Evolutionary conservation across 2,888 invertebrate genomes (phyloP), one percentile per base, ranked within the genome.

Genomic region (Clusia tigrina): DNA sequence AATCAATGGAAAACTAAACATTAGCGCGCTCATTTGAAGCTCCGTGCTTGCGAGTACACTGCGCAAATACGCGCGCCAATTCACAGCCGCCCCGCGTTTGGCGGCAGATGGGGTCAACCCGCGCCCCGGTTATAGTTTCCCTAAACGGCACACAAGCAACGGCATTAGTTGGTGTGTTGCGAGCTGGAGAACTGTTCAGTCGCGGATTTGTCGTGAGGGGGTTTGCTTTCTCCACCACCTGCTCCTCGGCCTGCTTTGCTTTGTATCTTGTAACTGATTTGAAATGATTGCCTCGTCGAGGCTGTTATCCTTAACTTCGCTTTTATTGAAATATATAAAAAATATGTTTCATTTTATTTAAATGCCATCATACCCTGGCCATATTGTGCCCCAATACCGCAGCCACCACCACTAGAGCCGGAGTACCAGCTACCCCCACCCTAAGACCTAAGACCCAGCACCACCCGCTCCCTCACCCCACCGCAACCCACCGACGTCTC

Each of bases 241-340:
- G n/a, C n/a, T n/a, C n/a, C n/a, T n/a, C n/a, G n/a, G n/a, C 6
- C 23, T 48, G 48, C 48, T 17, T 2, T 18, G 1, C 18, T 48
- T 10, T n/a, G n/a, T 18, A 2, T 5, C 48, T 10, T 18, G 5
- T 18, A 1, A 12, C 20, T 12, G 32, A 32, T 12, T 32, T 32
- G 6, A 32, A 22, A 3, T 48, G 48, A 15, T 17, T 10, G 42
- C 42, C 5, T 10, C 42, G 9, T 10, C 42, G 42, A 12, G 32
- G 15, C 42, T 42, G n/a, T n/a, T n/a, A n/a, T 42, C 56, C 42
- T 56, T 46, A 56, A 56, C 46, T 56, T 58, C 32, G 58, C 58
- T 58, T 58, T 58, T 58, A 58, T 58, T 58, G 58, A 58, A 58
- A 58, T 48, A 58, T 58, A 58, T 48, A 58, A 58, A 58, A 48